These are phyloP conservation scores for Calephelis virginiensis DNA, from an alignment of 1,140 invertebrate genomes.

Conservation along the genomic window DNA sequence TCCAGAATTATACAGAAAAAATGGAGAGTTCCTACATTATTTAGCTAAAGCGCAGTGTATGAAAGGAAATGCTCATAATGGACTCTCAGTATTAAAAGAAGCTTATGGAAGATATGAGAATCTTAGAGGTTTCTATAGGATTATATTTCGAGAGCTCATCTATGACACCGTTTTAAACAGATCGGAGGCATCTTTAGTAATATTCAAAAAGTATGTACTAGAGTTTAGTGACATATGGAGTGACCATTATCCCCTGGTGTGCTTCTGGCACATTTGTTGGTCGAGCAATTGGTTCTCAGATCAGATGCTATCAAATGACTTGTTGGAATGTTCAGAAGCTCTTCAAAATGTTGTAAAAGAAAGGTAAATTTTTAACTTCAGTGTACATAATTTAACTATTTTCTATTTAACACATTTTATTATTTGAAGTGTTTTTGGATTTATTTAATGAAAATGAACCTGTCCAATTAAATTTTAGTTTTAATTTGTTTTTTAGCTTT, in stretches of 20 bases:
- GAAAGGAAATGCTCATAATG: constrained; percentile 66
- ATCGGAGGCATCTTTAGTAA: constrained; percentile 64
- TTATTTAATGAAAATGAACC: too few relatives aligned
- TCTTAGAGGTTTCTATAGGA: constrained; percentile 55
- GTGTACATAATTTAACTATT: too few relatives aligned
- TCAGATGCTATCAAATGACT: constrained; percentile 58
- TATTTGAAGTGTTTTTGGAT: too few relatives aligned
- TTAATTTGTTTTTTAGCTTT: too few relatives aligned
- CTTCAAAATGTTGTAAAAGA: constrained; percentile 56
- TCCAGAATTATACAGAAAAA: constrained; percentile 44
- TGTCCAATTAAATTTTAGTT: too few relatives aligned
- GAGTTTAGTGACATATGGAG: constrained; percentile 53
- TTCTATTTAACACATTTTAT: too few relatives aligned
- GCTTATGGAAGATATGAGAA: constrained; percentile 49
- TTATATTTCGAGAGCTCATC: constrained; percentile 65
- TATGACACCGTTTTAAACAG: constrained; percentile 61
- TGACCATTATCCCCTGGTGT: constrained; percentile 63
- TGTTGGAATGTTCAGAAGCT: constrained; percentile 46
- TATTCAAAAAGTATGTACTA: constrained; percentile 65
- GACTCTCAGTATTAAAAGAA: constrained; percentile 51
- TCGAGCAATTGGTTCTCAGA: constrained; percentile 70
- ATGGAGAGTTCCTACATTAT: constrained; percentile 67
- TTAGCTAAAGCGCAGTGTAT: constrained; percentile 64
- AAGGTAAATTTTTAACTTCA: constrained; percentile 46
- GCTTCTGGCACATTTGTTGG: constrained; percentile 70